Percentiles rank a stretch among this genome's conserved stretches.
phyloP scores from a whole-genome alignment of 2,797 vertebrate species.

The Glyptemys insculpta region DNA sequence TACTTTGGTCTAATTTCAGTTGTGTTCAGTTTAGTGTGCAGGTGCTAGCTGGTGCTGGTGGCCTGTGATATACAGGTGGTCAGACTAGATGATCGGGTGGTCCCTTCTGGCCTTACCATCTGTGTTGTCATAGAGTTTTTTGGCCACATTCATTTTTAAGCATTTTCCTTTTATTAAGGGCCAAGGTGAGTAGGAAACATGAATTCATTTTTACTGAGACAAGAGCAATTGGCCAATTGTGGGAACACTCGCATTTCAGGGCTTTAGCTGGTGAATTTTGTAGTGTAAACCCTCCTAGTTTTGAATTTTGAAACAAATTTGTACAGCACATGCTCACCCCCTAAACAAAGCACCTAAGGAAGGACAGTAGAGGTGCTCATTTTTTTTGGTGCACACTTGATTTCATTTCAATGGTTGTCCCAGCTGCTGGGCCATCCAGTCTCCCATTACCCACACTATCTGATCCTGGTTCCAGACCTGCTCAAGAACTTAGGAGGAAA shows the following conservation, averaged over 20 bases:
- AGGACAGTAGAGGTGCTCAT: not conserved
- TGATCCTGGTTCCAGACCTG: accelerated
- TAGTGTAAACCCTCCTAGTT: not conserved
- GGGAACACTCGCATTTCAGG: not conserved
- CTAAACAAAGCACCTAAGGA: not conserved
- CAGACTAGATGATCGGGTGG: no score
- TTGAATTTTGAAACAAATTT: not conserved
- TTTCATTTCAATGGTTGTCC: not conserved
- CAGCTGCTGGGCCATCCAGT: not conserved
- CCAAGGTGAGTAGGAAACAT: not conserved
- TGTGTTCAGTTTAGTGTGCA: no score
- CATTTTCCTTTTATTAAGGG: not conserved
- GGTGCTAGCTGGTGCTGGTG: no score
- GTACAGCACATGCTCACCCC: not conserved
- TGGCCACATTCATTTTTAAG: not conserved
- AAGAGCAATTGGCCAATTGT: not conserved
- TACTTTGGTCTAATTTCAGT: no score
- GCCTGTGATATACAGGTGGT: no score
- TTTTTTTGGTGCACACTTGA: not conserved
- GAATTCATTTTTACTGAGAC: accelerated
- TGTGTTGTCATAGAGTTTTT: not conserved
- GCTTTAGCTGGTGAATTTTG: accelerated
- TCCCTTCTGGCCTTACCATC: no score
- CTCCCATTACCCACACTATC: accelerated
- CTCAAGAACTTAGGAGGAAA: accelerated